These are phyloP conservation scores for Candoia aspera DNA, from an alignment of 2,113 vertebrate species.

Conservation along the genomic window DNA sequence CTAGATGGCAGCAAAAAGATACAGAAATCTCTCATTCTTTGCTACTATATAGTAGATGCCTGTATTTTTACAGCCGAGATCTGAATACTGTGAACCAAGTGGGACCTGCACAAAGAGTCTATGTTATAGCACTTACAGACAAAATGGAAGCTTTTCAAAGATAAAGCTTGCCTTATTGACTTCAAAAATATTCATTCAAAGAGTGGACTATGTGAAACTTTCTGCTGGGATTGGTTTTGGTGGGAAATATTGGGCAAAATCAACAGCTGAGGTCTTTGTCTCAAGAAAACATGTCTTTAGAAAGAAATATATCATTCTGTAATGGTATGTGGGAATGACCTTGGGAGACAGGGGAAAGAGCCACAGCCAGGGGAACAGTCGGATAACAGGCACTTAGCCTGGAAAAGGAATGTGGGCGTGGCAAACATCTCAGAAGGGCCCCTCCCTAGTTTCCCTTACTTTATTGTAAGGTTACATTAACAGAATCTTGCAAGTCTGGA, in stretches of 20 bases:
- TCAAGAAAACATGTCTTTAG: neutral
- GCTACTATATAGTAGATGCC: no score
- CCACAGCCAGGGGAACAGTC: no score
- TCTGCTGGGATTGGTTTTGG: neutral
- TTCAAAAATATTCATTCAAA: neutral
- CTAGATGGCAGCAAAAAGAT: no score
- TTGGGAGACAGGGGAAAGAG: no score
- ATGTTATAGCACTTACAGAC: neutral
- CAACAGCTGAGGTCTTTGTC: neutral
- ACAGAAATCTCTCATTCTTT: no score
- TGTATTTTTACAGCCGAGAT: no score
- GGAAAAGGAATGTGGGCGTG: no score
- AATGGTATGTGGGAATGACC: no score
- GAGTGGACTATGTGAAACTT: neutral
- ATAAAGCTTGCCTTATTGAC: neutral
- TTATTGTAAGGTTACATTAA: neutral
- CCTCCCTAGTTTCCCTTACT: neutral
- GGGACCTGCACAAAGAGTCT: no score
- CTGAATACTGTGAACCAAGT: no score
- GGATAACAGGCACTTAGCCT: no score
- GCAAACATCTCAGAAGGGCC: no score
- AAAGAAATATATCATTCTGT: neutral
- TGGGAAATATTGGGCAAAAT: neutral
- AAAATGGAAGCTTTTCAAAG: neutral
- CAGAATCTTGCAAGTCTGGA: neutral